Evolutionary conservation across 1,140 invertebrate species (phyloP), one percentile per base, ranked within the genome.

Genomic region (Zaprionus camerounensis): DNA sequence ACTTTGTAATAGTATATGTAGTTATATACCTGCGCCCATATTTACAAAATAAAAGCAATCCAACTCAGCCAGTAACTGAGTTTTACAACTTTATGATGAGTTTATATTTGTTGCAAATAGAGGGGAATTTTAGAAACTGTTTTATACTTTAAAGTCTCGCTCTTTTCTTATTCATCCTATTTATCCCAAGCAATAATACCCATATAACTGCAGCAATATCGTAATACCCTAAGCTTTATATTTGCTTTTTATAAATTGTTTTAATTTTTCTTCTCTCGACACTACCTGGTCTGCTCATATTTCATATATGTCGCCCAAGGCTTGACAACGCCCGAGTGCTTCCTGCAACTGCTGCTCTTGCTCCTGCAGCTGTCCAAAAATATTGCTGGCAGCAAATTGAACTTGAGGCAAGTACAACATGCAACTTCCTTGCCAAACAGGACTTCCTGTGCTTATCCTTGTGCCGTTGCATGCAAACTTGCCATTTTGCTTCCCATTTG

Each of bases 311-410:
- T 51, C 6, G 4, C 20, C 5, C 9, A 70, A 58, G 20, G 46
- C 49, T 71, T 66, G 31, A 71, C 51, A 70, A 57, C 56, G 17
- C 4, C 20, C 12, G 2, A 20, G 15, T 13, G 15, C 17, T 44
- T 17, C 4, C 56, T 12, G 15, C 26, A n/a, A 17, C 61, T 22
- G n/a, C 22, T 46, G 2, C 36, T 51, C 31, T 13, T 36, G 36
- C 46, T 3, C 3, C 31, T 44, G 22, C 58, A 20, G 51, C 70
- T 85, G 70, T 78, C 64, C 56, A 49, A 71, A 68, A 84, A 80
- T 75, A 34, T 28, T 70, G 26, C 44, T 68, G 46, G 55, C 44
- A 80, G 82, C 82, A 83, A 88, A 88, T 83, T 84, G 81, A 88
- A 88, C 84, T 87, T 87, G 78, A 70, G 76, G 70, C 61, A 59